Conservation (phyloP, 2,888 invertebrate genomes). For the Oxystoma pomonae region DNA sequence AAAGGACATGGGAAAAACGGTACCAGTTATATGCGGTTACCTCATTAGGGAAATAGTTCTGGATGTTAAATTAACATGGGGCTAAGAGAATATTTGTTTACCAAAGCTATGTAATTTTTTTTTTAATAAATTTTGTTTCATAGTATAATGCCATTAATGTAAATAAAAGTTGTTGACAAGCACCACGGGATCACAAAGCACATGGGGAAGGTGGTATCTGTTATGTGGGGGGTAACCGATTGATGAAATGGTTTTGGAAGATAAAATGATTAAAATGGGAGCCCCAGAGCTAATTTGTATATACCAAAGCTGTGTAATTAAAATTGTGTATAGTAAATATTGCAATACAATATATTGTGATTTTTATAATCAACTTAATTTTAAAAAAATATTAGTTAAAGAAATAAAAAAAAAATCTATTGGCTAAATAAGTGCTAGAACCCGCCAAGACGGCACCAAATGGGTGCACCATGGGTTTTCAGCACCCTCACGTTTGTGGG, state of each 20-base stretch:
- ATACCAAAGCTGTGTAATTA: not conserved
- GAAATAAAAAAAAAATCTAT: too few relatives aligned
- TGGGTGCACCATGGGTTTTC: not conserved
- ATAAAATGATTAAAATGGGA: conserved; percentile 6
- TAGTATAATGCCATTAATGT: not conserved
- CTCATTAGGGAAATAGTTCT: conserved; percentile 30
- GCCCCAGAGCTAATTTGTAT: not conserved
- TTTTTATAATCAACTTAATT: not conserved
- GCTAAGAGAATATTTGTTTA: not conserved
- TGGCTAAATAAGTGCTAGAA: too few relatives aligned
- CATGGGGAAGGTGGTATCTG: conserved; percentile 30
- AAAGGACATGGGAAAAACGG: conserved; percentile 22
- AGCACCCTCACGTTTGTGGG: conserved; percentile 17
- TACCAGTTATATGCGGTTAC: conserved; percentile 32
- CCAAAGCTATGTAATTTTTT: not conserved
- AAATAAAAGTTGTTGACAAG: too few relatives aligned
- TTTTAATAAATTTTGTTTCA: not conserved
- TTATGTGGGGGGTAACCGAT: conserved; percentile 32
- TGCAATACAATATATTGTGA: not conserved
- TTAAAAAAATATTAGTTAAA: too few relatives aligned
- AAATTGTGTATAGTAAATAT: not conserved
- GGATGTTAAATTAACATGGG: conserved; percentile 12
- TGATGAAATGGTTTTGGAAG: conserved; percentile 26
- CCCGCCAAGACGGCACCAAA: too few relatives aligned
- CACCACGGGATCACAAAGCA: conserved; percentile 15